Evolutionary conservation across 2,888 invertebrate species (phyloP).

Genomic region (Hipparchia semele): DNA sequence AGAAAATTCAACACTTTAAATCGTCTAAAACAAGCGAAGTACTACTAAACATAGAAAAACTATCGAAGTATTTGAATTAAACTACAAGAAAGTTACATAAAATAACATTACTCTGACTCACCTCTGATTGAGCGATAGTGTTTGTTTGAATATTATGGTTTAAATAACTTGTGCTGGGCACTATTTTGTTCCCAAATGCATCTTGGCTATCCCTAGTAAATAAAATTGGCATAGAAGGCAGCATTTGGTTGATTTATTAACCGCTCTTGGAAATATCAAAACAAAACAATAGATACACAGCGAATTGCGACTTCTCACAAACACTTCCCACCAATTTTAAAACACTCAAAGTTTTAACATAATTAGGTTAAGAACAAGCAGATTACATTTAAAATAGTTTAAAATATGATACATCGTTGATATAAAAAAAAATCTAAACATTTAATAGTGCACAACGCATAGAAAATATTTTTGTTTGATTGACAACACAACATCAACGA

Average conservation of each 20-base stretch:
- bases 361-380: conserved; percentile 44
- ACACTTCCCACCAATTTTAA: conserved; percentile 23
- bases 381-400: conserved; percentile 43
- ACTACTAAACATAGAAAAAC: conserved; percentile 9
- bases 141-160: conserved; percentile 59
- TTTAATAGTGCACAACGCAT: conserved; percentile 40
- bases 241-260: conserved; percentile 66
- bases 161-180: conserved; percentile 72
- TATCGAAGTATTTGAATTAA: conserved; percentile 7
- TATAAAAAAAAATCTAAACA: conserved; percentile 57
- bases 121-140: conserved; percentile 61
- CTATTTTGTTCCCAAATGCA: conserved; percentile 76
- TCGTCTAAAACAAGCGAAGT: neutral
- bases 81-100: conserved; percentile 42
- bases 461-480: conserved; percentile 69
- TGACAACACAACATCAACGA: conserved; percentile 57
- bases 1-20: neutral
- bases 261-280: conserved; percentile 47
- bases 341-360: conserved; percentile 12
- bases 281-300: conserved; percentile 52
- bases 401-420: conserved; percentile 53
- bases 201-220: conserved; percentile 77
- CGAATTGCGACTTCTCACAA: conserved; percentile 23
- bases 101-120: conserved; percentile 56
- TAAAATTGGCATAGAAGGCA: conserved; percentile 80